Conservation (phyloP, 2,888 invertebrate species). For the Laspeyria flexula region DNA sequence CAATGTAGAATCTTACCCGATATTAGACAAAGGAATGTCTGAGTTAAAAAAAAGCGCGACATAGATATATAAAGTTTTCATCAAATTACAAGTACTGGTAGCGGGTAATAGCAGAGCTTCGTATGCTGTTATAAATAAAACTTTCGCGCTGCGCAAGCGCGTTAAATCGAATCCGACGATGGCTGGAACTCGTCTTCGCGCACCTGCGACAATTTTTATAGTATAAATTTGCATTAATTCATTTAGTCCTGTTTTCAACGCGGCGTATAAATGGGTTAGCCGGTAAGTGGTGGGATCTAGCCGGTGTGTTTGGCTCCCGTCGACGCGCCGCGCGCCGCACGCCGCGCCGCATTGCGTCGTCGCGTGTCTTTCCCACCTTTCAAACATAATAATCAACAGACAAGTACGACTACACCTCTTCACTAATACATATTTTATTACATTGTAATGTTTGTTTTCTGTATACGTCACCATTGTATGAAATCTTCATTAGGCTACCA, state of each 20-base stretch:
- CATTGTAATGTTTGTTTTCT: neutral
- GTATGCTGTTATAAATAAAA: slow-evolving; percentile 79
- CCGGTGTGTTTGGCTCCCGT: slow-evolving; percentile 43
- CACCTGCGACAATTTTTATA: slow-evolving; percentile 87
- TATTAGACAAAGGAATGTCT: neutral
- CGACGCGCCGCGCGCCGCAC: slow-evolving; percentile 35
- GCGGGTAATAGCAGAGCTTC: slow-evolving; percentile 62
- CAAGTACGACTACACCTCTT: slow-evolving; percentile 21
- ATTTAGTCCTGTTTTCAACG: slow-evolving; percentile 84
- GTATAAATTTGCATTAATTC: slow-evolving; percentile 86
- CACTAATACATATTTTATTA: slow-evolving; percentile 5
- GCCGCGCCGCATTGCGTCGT: slow-evolving; percentile 32
- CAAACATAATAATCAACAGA: slow-evolving; percentile 48
- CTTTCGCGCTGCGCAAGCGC: slow-evolving; percentile 76
- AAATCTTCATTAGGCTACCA: no score
- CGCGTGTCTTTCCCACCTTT: slow-evolving; percentile 48
- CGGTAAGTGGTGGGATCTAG: slow-evolving; percentile 82
- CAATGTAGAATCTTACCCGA: neutral
- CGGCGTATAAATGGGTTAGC: slow-evolving; percentile 83
- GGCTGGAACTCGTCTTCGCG: slow-evolving; percentile 80
- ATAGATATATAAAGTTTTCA: slow-evolving; percentile 21
- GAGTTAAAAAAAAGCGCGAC: neutral
- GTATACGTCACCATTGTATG: neutral
- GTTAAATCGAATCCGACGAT: slow-evolving; percentile 82
- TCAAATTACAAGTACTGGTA: slow-evolving; percentile 42